Conservation (phyloP, 2,797 vertebrate genomes). For the Poeciliopsis turneri region DNA sequence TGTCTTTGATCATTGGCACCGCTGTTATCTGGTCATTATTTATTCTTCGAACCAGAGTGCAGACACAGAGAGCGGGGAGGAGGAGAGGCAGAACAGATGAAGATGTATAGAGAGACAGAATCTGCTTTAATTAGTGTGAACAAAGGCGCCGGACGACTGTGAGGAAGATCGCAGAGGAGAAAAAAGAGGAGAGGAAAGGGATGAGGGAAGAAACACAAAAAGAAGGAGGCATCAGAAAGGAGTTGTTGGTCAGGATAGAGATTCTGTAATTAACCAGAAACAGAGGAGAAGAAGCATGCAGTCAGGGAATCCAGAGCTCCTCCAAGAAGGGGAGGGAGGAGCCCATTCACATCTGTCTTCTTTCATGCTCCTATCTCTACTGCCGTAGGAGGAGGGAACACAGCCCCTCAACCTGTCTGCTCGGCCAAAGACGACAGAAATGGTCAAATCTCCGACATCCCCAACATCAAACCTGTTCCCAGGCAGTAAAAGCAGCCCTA, state of each 20-base stretch:
- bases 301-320: constrained; percentile 85
- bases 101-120: constrained; percentile 93
- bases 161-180: constrained; percentile 91
- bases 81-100: constrained; percentile 86
- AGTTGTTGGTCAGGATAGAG: constrained; percentile 79
- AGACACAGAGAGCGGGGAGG: constrained; percentile 73
- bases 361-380: constrained; percentile 60
- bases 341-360: constrained; percentile 70
- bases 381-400: constrained; percentile 90
- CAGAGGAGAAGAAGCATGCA: constrained; percentile 53
- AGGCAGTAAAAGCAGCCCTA: constrained; percentile 89
- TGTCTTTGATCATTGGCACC: constrained; percentile 78
- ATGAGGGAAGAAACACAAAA: constrained; percentile 23
- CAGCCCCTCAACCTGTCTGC: constrained; percentile 97
- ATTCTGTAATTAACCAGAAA: constrained; percentile 87
- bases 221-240: constrained; percentile 42
- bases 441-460: constrained; percentile 90
- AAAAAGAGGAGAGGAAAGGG: constrained; percentile 26
- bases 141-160: constrained; percentile 89
- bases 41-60: constrained; percentile 77
- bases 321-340: constrained; percentile 54
- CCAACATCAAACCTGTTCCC: constrained; percentile 91
- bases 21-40: constrained; percentile 81
- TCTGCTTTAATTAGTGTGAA: constrained; percentile 96
- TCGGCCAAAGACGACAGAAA: constrained; percentile 91